Base-by-base conservation (phyloP, 2,797 vertebrate genomes). In the Onychomys leucogaster region DNA sequence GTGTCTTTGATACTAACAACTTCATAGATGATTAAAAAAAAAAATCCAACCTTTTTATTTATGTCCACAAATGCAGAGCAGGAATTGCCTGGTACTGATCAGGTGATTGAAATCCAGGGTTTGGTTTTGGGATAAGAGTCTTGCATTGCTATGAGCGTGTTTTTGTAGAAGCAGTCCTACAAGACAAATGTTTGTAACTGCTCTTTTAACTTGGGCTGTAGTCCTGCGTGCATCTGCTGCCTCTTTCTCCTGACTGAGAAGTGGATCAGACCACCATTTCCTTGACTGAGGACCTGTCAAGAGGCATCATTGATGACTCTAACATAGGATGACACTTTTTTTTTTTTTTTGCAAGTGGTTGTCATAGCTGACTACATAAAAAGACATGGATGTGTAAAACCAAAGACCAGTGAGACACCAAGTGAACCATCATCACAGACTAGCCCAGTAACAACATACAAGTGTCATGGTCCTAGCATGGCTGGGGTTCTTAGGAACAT, bases 181-280 rank as follows among this genome's bases (percentile, higher is more conserved):
- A 21, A n/a, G 55, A n/a, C 19, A 83, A 83, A 29, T 1, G 11
- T 17, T 94, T 21, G 9, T 9, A 55, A 17, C 23, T 34, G 11
- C 23, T 57, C 13, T 71, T 52, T 41, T 63, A 61, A 52, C 41
- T 32, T 73, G 34, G 6, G 49, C 52, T 52, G 52, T 2, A 63
- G 4, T 13, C 43, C 0, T 43, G 12, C 0, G 0, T 27, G 27
- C n/a, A 6, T 13, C 1, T 43, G 19, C 34, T 37, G 6, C 55
- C 41, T 19, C n/a, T 43, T 49, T 17, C 52, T 57, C 49, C 29
- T 67, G 27, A 57, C 9, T 46, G 84, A 11, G 23, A 27, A 5
- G 43, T 55, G 76, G 37, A 8, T 5, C 69, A 2, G 3, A 12
- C 34, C 7, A 29, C 23, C 41, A 34, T 3, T 3, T 34, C 85